Percentiles rank a stretch among this genome's conserved stretches.
Evolutionary conservation across 2,888 invertebrate species (phyloP).

Genomic region (Perithous albicinctus): DNA sequence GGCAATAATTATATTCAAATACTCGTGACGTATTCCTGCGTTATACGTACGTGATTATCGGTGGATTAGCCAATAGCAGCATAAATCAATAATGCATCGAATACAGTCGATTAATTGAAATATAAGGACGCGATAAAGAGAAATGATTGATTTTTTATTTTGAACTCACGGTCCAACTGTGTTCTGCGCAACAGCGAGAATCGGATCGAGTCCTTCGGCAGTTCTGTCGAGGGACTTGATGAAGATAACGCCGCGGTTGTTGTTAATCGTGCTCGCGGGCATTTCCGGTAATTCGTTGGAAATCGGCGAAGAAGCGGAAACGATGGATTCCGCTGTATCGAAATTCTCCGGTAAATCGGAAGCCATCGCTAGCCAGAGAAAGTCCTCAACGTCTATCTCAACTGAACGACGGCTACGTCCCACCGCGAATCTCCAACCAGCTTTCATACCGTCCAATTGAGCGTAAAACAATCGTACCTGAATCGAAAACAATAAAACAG

Average conservation of each 20-base stretch:
- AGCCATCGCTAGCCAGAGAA: constrained; percentile 91
- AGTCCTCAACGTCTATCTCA: constrained; percentile 88
- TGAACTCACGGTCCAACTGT: constrained; percentile 89
- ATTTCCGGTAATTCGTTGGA: constrained; percentile 14
- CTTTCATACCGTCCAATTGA: constrained; percentile 92
- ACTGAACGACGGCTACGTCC: constrained; percentile 88
- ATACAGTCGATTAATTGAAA: constrained; percentile 2
- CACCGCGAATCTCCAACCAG: constrained; percentile 91
- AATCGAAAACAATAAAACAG: background rate
- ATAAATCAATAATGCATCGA: background rate
- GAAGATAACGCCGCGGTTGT: constrained; percentile 80
- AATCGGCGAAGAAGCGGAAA: constrained; percentile 9
- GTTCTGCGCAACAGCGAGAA: constrained; percentile 92
- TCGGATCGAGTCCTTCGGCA: constrained; percentile 74
- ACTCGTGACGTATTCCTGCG: background rate
- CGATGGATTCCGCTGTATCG: constrained; percentile 42
- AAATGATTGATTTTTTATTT: background rate
- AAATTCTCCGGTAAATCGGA: constrained; percentile 90
- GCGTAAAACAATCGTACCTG: constrained; percentile 88
- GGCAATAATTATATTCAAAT: background rate
- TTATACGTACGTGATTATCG: background rate
- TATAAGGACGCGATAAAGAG: background rate
- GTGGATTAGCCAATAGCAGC: constrained; percentile 1
- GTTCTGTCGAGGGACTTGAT: constrained; percentile 75
- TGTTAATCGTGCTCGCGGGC: constrained; percentile 71